A percentile compares a stretch with the other conserved stretches of the same genome.
Evolutionary conservation across 2,888 invertebrate genomes (phyloP).

Genomic region (Oxycera nigricornis): DNA sequence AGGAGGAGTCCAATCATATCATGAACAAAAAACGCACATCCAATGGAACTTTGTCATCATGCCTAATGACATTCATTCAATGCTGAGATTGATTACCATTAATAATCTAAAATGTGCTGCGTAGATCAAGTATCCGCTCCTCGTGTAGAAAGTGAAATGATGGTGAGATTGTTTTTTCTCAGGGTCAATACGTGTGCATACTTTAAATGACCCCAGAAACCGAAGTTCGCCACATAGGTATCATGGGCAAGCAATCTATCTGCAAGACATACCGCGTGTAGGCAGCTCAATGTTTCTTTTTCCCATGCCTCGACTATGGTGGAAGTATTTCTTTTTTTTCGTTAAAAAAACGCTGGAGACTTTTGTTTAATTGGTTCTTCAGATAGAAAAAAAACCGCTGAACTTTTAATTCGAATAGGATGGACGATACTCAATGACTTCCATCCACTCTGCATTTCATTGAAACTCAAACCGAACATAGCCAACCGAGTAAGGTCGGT

Average conservation of each 20-base stretch:
- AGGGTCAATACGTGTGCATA: slow-evolving; percentile 27
- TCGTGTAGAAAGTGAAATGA: slow-evolving; percentile 24
- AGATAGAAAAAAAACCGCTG: not conserved
- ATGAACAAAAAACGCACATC: not conserved
- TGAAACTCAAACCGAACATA: slow-evolving; percentile 15
- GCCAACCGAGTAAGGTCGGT: slow-evolving; percentile 19
- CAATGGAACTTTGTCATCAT: not conserved
- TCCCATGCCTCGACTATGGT: not conserved
- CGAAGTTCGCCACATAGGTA: not conserved
- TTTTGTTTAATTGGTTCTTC: not conserved
- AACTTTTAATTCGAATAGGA: not conserved
- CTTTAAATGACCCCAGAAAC: slow-evolving; percentile 13
- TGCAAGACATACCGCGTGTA: not conserved
- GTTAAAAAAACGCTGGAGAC: not conserved
- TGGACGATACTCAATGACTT: slow-evolving; percentile 1
- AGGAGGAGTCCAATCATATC: not conserved
- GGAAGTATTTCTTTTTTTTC: not conserved
- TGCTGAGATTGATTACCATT: not conserved
- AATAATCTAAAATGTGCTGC: not conserved
- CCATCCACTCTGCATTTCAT: not conserved
- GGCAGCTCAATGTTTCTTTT: not conserved
- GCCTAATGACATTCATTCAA: not conserved
- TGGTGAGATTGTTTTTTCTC: slow-evolving; percentile 11
- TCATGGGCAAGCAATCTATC: not conserved
- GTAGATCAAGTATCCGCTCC: not conserved